Conservation (phyloP, 2,113 vertebrate species). For the Terrapene triunguis region DNA sequence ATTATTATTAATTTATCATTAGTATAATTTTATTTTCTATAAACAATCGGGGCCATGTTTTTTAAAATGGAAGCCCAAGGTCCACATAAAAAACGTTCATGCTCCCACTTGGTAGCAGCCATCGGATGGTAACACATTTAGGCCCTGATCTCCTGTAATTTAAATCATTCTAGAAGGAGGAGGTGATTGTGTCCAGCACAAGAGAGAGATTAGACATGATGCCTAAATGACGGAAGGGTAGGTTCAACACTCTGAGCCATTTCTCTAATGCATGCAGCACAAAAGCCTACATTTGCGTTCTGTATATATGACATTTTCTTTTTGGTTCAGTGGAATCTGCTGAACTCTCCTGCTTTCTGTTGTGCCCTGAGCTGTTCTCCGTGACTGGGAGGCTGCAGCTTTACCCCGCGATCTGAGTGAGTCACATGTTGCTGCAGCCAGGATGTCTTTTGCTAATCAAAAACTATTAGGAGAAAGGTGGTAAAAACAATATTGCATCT, state of each 20-base stretch:
- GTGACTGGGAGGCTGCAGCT: not conserved
- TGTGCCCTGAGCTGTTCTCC: not conserved
- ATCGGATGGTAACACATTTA: not conserved
- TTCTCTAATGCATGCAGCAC: not conserved
- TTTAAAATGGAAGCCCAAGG: not conserved
- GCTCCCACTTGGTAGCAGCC: not conserved
- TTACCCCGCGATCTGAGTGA: not conserved
- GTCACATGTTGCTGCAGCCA: not conserved
- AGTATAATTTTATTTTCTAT: not conserved
- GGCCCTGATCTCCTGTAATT: not conserved
- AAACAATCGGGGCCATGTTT: not conserved
- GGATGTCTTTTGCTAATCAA: not conserved
- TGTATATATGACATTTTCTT: not conserved
- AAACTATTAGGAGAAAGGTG: not conserved
- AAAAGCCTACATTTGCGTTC: not conserved
- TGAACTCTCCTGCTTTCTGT: not conserved
- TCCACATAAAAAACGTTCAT: not conserved
- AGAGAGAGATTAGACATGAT: not conserved
- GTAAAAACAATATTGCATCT: not conserved
- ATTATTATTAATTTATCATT: not conserved
- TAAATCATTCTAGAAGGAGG: not conserved
- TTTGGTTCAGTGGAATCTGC: conserved; percentile 5
- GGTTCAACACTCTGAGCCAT: not conserved
- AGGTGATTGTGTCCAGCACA: not conserved
- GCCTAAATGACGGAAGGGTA: not conserved